Evolutionary conservation across 1,140 invertebrate genomes (phyloP).

Genomic region (Polypedilum pembai): DNA sequence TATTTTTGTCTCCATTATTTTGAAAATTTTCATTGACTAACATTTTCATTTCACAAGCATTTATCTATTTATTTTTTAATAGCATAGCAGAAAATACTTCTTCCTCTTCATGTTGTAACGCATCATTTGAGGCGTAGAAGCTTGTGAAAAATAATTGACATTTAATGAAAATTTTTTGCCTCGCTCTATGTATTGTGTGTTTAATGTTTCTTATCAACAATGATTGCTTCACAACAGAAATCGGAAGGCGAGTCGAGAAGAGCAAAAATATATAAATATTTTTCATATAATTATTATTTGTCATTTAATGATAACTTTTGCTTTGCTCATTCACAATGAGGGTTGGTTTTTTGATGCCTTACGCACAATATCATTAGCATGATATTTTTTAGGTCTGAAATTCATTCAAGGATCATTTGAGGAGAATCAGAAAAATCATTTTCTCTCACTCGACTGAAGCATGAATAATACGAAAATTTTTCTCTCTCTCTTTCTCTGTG

Average conservation of each 20-base stretch:
- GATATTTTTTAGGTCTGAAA: not conserved
- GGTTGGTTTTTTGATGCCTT: not conserved
- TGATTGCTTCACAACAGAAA: slow-evolving; percentile 15
- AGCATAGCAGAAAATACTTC: not conserved
- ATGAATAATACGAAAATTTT: not conserved
- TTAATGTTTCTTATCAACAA: slow-evolving; percentile 26
- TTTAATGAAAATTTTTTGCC: slow-evolving; percentile 27
- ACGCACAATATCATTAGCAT: not conserved
- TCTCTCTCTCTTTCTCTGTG: not conserved
- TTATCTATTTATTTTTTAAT: no score
- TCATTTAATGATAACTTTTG: not conserved
- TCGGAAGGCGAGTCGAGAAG: not conserved
- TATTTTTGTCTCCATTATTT: no score
- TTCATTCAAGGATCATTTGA: slow-evolving; percentile 17
- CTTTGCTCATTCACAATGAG: not conserved
- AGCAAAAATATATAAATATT: not conserved
- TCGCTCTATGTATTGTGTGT: not conserved
- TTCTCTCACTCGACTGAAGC: slow-evolving; percentile 16
- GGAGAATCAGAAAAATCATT: not conserved
- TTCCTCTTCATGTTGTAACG: not conserved
- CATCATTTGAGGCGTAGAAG: slow-evolving; percentile 16
- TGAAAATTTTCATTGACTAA: no score
- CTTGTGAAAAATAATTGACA: slow-evolving; percentile 25
- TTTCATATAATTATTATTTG: not conserved
- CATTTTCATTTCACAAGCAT: no score